phyloP scores from a whole-genome alignment of 2,797 vertebrate genomes.

The Siniperca undulata region DNA sequence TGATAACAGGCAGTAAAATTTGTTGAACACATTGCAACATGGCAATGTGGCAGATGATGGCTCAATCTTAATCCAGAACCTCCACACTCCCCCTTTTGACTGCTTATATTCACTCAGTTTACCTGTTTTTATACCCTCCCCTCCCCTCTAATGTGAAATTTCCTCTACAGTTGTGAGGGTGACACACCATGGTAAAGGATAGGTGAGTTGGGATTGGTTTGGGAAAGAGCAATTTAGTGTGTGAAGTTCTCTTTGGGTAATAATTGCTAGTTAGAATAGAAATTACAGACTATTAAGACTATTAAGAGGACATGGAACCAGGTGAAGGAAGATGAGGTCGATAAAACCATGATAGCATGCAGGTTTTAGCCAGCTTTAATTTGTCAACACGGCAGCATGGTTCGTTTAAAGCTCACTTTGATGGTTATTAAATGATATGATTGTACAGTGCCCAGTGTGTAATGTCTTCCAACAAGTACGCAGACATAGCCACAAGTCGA shows the following conservation, averaged over 20 bases:
- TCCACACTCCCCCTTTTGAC: neutral
- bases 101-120: neutral
- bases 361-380: neutral
- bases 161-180: neutral
- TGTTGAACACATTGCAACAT: neutral
- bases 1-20: neutral
- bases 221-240: neutral
- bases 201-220: neutral
- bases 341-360: slow-evolving; percentile 12
- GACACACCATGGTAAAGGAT: neutral
- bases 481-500: neutral
- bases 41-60: neutral
- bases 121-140: neutral
- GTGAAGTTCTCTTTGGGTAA: too few species aligned
- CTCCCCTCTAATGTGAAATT: neutral
- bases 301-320: neutral
- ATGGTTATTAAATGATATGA: slow-evolving; percentile 3
- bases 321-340: neutral
- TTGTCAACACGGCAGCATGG: neutral
- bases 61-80: neutral
- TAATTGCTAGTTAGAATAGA: neutral
- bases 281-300: neutral
- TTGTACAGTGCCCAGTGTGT: neutral
- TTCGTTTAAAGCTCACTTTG: neutral
- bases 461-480: neutral